Percentiles rank a stretch among this genome's conserved stretches.
These are phyloP conservation scores for Clarias pachynema DNA, from an alignment of 2,797 vertebrate genomes.

Conservation along the genomic window DNA sequence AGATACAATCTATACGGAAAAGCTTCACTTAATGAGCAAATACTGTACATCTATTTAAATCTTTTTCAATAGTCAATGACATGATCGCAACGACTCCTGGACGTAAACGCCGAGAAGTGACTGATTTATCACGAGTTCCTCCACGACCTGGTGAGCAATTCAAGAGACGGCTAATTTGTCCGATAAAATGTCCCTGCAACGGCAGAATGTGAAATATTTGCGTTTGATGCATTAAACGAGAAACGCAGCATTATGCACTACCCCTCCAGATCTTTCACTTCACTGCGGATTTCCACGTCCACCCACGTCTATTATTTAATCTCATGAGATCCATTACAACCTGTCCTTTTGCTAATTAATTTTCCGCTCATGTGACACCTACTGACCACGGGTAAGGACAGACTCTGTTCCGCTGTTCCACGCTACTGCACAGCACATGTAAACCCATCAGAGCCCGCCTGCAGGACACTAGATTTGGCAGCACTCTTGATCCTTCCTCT, in stretches of 20 bases:
- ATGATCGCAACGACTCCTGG: slow-evolving; percentile 28
- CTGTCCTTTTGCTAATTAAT: slow-evolving; percentile 53
- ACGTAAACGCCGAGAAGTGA: slow-evolving; percentile 28
- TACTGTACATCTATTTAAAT: slow-evolving; percentile 12
- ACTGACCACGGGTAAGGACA: slow-evolving; percentile 45
- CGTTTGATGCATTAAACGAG: too few species aligned
- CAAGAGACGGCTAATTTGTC: slow-evolving; percentile 29
- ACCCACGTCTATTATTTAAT: slow-evolving; percentile 10
- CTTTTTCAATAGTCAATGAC: slow-evolving; percentile 15
- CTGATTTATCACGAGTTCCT: slow-evolving; percentile 25
- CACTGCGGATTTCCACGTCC: slow-evolving; percentile 42
- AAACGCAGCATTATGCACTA: too few species aligned
- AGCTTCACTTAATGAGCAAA: slow-evolving; percentile 46
- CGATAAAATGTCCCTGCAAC: slow-evolving; percentile 36
- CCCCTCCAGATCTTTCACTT: background rate
- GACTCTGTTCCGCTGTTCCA: slow-evolving; percentile 20
- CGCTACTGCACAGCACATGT: slow-evolving; percentile 37
- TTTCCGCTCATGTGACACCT: slow-evolving; percentile 46
- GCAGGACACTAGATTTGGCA: slow-evolving; percentile 45
- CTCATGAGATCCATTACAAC: slow-evolving; percentile 26
- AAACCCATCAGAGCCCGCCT: slow-evolving; percentile 46
- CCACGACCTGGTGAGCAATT: slow-evolving; percentile 9
- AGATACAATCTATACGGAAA: slow-evolving; percentile 48
- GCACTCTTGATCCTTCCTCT: slow-evolving; percentile 48
- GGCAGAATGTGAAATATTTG: slow-evolving; percentile 37